These are phyloP conservation scores for Phocoena phocoena DNA, from an alignment of 2,113 vertebrate species.

Conservation along the genomic window DNA sequence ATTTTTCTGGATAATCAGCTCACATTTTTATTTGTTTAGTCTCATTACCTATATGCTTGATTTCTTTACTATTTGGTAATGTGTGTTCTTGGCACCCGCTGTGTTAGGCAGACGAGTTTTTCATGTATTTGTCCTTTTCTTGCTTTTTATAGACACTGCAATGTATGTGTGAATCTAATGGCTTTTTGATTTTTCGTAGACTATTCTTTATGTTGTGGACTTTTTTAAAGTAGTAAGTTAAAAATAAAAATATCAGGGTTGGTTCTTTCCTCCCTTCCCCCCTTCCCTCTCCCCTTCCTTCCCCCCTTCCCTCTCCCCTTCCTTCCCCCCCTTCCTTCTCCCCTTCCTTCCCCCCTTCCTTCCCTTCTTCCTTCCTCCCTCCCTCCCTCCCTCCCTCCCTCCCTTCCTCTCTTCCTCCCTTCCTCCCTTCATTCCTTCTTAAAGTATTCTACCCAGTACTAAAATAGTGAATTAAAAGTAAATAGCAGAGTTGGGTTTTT, in stretches of 20 bases:
- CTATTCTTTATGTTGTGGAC: not conserved
- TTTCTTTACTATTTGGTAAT: not conserved
- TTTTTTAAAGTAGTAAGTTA: not conserved
- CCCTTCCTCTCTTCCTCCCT: rapidly evolving
- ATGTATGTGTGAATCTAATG: constrained; percentile 21
- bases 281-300: not conserved
- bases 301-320: too few species aligned
- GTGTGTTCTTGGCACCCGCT: constrained; percentile 37
- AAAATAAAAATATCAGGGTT: not conserved
- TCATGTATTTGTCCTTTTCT: not conserved
- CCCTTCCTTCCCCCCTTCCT: rapidly evolving
- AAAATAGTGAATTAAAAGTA: not conserved
- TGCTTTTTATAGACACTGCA: constrained; percentile 50
- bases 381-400: rapidly evolving
- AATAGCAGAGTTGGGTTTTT: not conserved
- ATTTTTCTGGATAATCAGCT: constrained; percentile 26
- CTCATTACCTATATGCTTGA: not conserved
- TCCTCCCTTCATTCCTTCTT: rapidly evolving
- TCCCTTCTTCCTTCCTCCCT: not conserved
- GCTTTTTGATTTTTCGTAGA: constrained; percentile 51
- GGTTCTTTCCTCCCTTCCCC: not conserved
- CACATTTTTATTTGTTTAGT: constrained; percentile 11
- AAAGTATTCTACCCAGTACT: not conserved
- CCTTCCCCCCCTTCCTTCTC: too few species aligned
- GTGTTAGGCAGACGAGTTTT: not conserved